phyloP scores from a whole-genome alignment of 2,113 vertebrate genomes.

The Plestiodon gilberti region DNA sequence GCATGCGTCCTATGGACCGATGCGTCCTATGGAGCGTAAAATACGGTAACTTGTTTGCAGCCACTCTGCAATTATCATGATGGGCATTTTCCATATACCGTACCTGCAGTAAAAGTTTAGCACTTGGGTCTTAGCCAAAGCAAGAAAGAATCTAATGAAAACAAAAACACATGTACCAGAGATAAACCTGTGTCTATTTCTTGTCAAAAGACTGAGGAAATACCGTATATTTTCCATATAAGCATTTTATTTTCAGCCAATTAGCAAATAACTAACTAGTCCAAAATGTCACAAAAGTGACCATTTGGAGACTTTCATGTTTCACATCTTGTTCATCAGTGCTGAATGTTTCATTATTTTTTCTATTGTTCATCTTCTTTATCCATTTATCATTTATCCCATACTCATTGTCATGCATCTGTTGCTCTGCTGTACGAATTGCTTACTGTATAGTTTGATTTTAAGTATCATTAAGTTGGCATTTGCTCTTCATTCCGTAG shows the following conservation, averaged over 20 bases:
- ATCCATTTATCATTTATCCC: not conserved
- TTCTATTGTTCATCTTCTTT: not conserved
- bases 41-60: no score
- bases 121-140: not conserved
- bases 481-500: not conserved
- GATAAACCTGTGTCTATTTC: not conserved
- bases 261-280: no score
- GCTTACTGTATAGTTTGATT: not conserved
- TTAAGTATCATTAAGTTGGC: not conserved
- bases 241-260: not conserved
- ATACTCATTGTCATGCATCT: not conserved
- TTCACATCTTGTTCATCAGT: not conserved
- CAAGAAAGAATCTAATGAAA: no score
- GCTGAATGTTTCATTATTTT: not conserved
- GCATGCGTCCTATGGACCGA: no score
- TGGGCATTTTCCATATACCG: no score
- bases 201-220: not conserved
- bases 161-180: no score
- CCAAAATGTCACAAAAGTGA: no score
- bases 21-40: no score
- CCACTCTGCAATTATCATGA: no score
- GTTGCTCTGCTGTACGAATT: not conserved
- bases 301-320: not conserved
- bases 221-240: not conserved
- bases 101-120: no score